phyloP scores from a whole-genome alignment of 2,888 invertebrate genomes.

The Ephialtes manifestator region DNA sequence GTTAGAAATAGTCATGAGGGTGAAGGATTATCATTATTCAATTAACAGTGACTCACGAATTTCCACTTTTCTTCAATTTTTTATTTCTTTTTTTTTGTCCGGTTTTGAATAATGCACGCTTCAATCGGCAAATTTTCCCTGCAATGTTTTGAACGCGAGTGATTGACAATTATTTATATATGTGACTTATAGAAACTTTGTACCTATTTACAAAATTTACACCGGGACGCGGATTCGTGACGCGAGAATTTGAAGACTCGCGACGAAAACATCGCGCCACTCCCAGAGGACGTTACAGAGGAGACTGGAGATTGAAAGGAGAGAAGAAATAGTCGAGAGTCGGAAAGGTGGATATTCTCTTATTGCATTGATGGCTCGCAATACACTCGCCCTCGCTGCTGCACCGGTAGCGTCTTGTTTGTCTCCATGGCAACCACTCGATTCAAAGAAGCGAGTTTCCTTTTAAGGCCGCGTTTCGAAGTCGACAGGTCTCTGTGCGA shows the following conservation, averaged over 20 bases:
- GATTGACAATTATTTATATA: not conserved
- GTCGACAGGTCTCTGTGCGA: not conserved
- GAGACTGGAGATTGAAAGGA: constrained; percentile 1
- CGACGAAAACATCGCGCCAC: constrained; percentile 44
- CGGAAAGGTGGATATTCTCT: constrained; percentile 15
- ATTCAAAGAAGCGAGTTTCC: not conserved
- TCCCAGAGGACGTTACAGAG: constrained; percentile 5
- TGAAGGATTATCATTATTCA: not conserved
- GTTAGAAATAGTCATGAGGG: not conserved
- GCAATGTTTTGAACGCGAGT: not conserved
- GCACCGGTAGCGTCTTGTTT: constrained; percentile 39
- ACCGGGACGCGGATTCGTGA: constrained; percentile 31
- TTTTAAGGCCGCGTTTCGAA: not conserved
- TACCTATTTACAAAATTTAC: constrained; percentile 47
- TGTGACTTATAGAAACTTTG: not conserved
- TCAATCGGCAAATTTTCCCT: not conserved
- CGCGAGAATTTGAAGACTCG: constrained; percentile 33
- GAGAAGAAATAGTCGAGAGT: constrained; percentile 19
- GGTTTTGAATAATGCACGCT: not conserved
- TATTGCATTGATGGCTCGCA: constrained; percentile 35
- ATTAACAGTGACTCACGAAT: not conserved
- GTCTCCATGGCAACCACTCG: constrained; percentile 25
- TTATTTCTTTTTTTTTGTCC: not conserved
- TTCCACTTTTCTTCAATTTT: constrained; percentile 4
- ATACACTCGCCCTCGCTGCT: constrained; percentile 4